Conservation (phyloP, 2,797 vertebrate species). For the Peromyscus nudipes region DNA sequence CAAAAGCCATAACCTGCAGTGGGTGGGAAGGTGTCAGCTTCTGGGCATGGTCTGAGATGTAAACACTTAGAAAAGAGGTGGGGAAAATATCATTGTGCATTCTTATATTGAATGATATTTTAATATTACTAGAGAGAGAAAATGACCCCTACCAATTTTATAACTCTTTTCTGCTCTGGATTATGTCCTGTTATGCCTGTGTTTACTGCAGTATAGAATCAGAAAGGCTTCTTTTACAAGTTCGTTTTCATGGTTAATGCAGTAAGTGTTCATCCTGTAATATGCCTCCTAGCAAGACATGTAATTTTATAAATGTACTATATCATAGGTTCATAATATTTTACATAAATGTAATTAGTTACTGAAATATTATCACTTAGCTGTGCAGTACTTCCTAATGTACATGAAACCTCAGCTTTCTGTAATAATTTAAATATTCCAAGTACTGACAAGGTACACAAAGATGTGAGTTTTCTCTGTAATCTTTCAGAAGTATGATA, state of each 20-base stretch:
- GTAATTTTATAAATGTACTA: not conserved
- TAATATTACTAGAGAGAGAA: conserved; percentile 53
- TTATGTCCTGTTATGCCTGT: not conserved
- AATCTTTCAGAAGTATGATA: conserved; percentile 29
- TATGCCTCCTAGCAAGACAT: conserved; percentile 28
- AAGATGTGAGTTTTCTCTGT: conserved; percentile 6
- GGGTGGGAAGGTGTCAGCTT: conserved; percentile 87
- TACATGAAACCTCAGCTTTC: conserved; percentile 42
- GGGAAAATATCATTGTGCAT: conserved; percentile 78
- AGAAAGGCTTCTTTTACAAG: conserved; percentile 48
- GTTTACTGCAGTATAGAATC: conserved; percentile 2
- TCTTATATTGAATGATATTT: conserved; percentile 67
- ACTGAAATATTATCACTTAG: not conserved
- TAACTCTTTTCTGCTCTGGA: conserved; percentile 26
- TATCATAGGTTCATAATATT: not conserved
- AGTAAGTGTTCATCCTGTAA: not conserved
- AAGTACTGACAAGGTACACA: conserved; percentile 34
- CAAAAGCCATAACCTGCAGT: conserved; percentile 90
- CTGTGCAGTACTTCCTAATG: conserved; percentile 21
- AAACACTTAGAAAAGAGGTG: conserved; percentile 81
- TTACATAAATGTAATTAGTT: not conserved
- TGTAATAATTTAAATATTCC: conserved; percentile 57
- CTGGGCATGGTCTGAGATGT: conserved; percentile 83
- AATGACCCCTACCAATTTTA: conserved; percentile 25
- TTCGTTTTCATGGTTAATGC: conserved; percentile 44